These are phyloP conservation scores for Arvicanthis niloticus DNA, from an alignment of 2,113 vertebrate genomes.

Conservation along the genomic window DNA sequence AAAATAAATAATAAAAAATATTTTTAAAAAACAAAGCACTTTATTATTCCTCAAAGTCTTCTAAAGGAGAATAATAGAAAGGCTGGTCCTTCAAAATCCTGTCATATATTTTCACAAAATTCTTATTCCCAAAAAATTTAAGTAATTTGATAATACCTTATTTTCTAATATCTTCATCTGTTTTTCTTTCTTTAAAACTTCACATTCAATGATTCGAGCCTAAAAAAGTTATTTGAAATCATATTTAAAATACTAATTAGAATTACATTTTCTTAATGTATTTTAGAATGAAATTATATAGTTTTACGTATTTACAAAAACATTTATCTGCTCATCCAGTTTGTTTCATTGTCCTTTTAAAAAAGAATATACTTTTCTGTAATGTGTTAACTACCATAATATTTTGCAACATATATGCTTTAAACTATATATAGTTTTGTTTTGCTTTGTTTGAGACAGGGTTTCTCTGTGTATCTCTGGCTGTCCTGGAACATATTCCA, in stretches of 20 bases:
- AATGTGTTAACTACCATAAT: neutral
- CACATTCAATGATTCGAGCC: constrained; percentile 86
- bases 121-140: constrained; percentile 52
- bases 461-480: neutral
- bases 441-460: neutral
- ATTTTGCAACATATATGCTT: neutral
- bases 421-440: neutral
- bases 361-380: constrained; percentile 17
- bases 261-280: constrained; percentile 56
- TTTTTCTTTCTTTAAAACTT: constrained; percentile 90
- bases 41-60: constrained; percentile 21
- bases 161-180: constrained; percentile 90
- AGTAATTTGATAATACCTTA: constrained; percentile 86
- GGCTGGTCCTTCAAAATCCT: constrained; percentile 1
- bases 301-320: constrained; percentile 58
- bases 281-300: constrained; percentile 64
- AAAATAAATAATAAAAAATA: too few species aligned
- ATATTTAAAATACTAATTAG: constrained; percentile 64
- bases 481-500: neutral
- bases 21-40: neutral
- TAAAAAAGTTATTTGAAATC: constrained; percentile 80
- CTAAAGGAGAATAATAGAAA: constrained; percentile 37
- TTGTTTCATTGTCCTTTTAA: neutral
- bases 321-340: constrained; percentile 7
- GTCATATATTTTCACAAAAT: constrained; percentile 16